Percentiles rank a stretch among this genome's conserved stretches.
These are phyloP conservation scores for Clostera curtula DNA, from an alignment of 2,888 invertebrate species.

Conservation along the genomic window DNA sequence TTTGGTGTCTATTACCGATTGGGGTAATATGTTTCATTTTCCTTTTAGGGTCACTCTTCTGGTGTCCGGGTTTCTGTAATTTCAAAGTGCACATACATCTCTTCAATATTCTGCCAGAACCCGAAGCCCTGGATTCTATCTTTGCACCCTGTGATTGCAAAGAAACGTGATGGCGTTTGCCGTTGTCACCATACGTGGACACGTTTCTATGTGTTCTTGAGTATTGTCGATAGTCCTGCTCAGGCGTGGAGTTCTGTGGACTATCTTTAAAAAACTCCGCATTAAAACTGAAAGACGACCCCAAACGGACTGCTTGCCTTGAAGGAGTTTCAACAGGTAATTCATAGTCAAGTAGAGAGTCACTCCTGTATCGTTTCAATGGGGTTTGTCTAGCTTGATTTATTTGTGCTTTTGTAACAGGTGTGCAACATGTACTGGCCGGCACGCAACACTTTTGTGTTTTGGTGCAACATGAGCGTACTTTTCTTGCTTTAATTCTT, in stretches of 20 bases:
- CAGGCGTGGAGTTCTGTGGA: not conserved
- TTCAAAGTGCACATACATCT: conserved; percentile 17
- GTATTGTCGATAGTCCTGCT: too few relatives aligned
- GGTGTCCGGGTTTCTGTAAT: conserved; percentile 11
- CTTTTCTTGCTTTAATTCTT: conserved; percentile 20
- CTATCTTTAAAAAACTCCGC: conserved; percentile 19
- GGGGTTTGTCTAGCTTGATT: conserved; percentile 5
- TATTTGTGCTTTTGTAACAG: conserved; percentile 8
- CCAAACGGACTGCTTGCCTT: conserved; percentile 11
- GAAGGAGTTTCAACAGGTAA: too few relatives aligned
- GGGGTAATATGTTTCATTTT: not conserved
- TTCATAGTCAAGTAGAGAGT: too few relatives aligned
- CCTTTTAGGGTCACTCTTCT: not conserved
- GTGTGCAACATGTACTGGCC: conserved; percentile 3
- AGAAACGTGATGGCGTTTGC: not conserved
- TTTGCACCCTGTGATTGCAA: not conserved
- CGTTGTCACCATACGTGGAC: not conserved
- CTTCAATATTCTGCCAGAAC: conserved; percentile 7
- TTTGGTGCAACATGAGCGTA: conserved; percentile 7
- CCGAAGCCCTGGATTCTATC: conserved; percentile 5
- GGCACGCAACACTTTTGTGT: conserved; percentile 3
- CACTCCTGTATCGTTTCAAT: not conserved
- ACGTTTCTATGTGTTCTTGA: conserved; percentile 2
- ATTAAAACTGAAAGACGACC: conserved; percentile 22
- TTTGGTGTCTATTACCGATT: not conserved